Evolutionary conservation across 2,797 vertebrate genomes (phyloP).

Genomic region (Gymnothorax reevesii): DNA sequence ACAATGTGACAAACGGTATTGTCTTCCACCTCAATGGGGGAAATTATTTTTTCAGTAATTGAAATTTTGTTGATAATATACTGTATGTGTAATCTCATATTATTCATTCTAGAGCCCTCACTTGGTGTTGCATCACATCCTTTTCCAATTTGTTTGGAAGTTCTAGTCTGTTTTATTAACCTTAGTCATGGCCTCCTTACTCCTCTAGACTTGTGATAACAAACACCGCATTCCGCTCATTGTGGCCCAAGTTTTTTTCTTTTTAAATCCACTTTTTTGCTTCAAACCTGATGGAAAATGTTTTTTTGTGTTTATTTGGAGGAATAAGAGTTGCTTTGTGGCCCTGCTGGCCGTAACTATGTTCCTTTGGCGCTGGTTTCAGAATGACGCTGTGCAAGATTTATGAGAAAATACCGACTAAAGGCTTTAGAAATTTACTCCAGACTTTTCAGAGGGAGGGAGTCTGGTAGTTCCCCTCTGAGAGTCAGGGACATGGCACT

Average conservation of each 20-base stretch:
- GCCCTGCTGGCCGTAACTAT: slow-evolving; percentile 27
- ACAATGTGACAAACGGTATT: not conserved
- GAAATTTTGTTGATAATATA: not conserved
- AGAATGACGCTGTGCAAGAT: slow-evolving; percentile 10
- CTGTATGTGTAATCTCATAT: not conserved
- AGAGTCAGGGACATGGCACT: not conserved
- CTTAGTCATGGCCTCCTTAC: slow-evolving; percentile 41
- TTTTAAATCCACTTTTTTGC: slow-evolving; percentile 40
- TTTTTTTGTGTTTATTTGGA: slow-evolving; percentile 53
- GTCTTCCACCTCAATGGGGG: not conserved
- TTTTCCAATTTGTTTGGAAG: not conserved
- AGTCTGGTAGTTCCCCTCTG: not conserved
- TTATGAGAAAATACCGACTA: slow-evolving; percentile 26
- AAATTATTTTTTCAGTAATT: not conserved
- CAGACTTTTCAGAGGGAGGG: not conserved
- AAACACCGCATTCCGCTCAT: slow-evolving; percentile 51
- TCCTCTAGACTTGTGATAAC: slow-evolving; percentile 26
- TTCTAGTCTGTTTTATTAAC: slow-evolving; percentile 9
- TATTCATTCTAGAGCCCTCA: not conserved
- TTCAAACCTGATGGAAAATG: slow-evolving; percentile 46
- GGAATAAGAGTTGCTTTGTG: slow-evolving; percentile 21
- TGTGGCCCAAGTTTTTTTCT: slow-evolving; percentile 48
- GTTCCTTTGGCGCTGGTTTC: slow-evolving; percentile 38
- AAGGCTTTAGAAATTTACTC: not conserved
- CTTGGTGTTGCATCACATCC: slow-evolving; percentile 15